These are phyloP conservation scores for Cryptocephalus primarius DNA, from an alignment of 2,888 invertebrate species.

Conservation along the genomic window DNA sequence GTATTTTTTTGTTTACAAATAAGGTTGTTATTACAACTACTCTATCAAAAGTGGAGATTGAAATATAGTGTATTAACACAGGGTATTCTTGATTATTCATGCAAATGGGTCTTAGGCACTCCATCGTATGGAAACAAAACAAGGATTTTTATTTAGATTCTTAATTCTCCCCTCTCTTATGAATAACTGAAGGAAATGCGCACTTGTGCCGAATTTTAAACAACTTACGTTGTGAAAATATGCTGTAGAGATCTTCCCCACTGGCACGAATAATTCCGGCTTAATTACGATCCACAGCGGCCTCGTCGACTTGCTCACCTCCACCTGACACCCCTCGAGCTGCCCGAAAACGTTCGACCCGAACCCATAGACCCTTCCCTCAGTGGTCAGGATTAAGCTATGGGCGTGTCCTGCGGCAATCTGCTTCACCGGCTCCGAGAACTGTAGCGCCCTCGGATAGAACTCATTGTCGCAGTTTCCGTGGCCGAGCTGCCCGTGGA, in stretches of 20 bases:
- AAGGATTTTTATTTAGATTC: too few species aligned
- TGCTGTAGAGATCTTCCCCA: constrained; percentile 50
- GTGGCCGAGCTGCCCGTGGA: constrained; percentile 87
- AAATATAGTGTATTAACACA: too few species aligned
- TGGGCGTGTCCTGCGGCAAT: constrained; percentile 61
- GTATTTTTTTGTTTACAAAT: too few species aligned
- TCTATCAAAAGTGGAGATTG: too few species aligned
- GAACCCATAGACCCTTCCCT: constrained; percentile 58
- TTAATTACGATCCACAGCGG: constrained; percentile 46
- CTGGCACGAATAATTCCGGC: constrained; percentile 31
- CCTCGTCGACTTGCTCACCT: constrained; percentile 48
- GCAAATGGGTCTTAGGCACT: too few species aligned
- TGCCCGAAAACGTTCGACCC: constrained; percentile 74
- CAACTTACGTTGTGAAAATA: constrained; percentile 67
- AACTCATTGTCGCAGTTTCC: constrained; percentile 62
- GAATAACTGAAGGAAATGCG: too few species aligned
- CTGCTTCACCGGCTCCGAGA: constrained; percentile 38
- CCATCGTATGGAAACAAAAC: too few species aligned
- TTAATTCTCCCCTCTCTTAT: too few species aligned
- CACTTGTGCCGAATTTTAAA: too few species aligned
- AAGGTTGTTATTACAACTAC: too few species aligned
- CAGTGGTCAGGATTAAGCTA: constrained; percentile 52
- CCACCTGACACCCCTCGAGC: constrained; percentile 43
- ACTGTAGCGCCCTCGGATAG: constrained; percentile 39
- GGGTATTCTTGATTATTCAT: too few species aligned